These are phyloP conservation scores for Agrotis segetum DNA, from an alignment of 2,888 invertebrate species.

Conservation along the genomic window DNA sequence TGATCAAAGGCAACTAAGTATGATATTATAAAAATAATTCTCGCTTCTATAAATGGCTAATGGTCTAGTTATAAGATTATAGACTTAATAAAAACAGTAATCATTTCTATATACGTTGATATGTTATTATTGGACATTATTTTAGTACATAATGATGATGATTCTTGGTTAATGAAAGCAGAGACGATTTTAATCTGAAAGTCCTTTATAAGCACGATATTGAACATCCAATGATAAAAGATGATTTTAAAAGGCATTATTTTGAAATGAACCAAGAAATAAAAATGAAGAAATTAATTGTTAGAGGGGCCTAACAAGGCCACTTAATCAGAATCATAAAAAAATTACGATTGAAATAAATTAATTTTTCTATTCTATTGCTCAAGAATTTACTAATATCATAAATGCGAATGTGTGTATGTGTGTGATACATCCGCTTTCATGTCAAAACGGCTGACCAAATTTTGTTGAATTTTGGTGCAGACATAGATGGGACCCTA, in stretches of 20 bases:
- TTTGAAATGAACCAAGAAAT: slow-evolving; percentile 5
- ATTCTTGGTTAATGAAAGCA: slow-evolving; percentile 1
- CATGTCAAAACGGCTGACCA: no score
- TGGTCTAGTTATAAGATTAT: slow-evolving; percentile 39
- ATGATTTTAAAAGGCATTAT: neutral
- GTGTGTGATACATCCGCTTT: no score
- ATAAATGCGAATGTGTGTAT: no score
- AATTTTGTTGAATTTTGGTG: no score
- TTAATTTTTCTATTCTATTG: no score
- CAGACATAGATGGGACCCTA: no score
- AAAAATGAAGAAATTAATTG: neutral
- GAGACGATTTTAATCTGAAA: neutral
- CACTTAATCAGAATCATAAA: no score
- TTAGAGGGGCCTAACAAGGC: no score
- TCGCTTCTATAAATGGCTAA: slow-evolving; percentile 40
- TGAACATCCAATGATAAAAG: slow-evolving; percentile 6
- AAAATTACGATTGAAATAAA: no score
- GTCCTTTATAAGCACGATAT: no score
- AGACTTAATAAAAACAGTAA: slow-evolving; percentile 34
- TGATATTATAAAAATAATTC: slow-evolving; percentile 46
- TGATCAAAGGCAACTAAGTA: slow-evolving; percentile 41
- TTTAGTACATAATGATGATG: slow-evolving; percentile 13
- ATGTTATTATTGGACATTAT: slow-evolving; percentile 42
- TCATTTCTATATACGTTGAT: slow-evolving; percentile 23
- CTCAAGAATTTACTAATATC: no score